phyloP scores from a whole-genome alignment of 1,140 invertebrate genomes.

The Hypothenemus hampei region DNA sequence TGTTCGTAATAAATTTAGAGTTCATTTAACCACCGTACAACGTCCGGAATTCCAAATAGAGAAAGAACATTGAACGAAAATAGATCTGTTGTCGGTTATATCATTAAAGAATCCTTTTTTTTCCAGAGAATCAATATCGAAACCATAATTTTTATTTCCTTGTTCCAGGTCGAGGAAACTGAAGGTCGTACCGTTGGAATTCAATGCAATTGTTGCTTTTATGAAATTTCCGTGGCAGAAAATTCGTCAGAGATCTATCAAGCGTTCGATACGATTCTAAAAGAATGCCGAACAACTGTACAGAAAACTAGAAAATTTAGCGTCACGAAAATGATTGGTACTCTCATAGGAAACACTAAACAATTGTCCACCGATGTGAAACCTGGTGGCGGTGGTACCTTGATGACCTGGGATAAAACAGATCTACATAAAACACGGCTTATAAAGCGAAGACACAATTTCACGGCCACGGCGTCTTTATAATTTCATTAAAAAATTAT shows the following conservation, averaged over 20 bases:
- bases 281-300: conserved; percentile 54
- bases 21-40: background rate
- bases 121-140: background rate
- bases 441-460: conserved; percentile 52
- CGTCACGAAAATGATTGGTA: conserved; percentile 74
- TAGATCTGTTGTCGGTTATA: background rate
- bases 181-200: conserved; percentile 63
- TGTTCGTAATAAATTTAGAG: background rate
- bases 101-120: background rate
- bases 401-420: conserved; percentile 53
- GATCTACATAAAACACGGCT: conserved; percentile 54
- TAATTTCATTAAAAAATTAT: no score
- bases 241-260: conserved; percentile 65
- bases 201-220: conserved; percentile 63
- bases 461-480: conserved; percentile 53
- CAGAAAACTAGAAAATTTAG: conserved; percentile 64
- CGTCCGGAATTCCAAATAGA: conserved; percentile 11
- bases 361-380: no score
- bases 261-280: conserved; percentile 62
- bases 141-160: background rate
- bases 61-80: background rate
- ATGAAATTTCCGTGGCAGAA: conserved; percentile 72
- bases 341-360: conserved; percentile 56
- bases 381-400: conserved; percentile 54
- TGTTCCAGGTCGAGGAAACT: conserved; percentile 59